A percentile compares a stretch with the other conserved stretches of the same genome.
Evolutionary conservation across 2,888 invertebrate species (phyloP).

Genomic region (Athrips mouffetella): DNA sequence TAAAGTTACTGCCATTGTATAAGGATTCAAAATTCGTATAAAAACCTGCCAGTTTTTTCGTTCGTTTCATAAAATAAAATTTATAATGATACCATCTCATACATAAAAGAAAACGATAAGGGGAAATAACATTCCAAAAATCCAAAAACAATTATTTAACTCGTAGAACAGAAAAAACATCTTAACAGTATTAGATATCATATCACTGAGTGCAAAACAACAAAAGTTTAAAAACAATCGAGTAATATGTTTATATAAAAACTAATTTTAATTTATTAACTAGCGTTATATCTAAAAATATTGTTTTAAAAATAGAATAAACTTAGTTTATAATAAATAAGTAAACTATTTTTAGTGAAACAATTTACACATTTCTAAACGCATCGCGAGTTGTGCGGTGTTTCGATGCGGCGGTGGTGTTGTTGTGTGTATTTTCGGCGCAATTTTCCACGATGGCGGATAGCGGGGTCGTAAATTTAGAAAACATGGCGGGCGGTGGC

Average conservation of each 20-base stretch:
- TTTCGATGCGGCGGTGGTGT: constrained; percentile 35
- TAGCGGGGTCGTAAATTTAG: constrained; percentile 33
- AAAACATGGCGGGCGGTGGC: constrained; percentile 17
- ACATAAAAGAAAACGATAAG: constrained; percentile 33
- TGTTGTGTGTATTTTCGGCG: constrained; percentile 41
- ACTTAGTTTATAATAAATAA: constrained; percentile 13
- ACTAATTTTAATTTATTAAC: constrained; percentile 18
- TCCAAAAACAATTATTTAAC: constrained; percentile 17
- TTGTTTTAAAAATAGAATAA: constrained; percentile 13
- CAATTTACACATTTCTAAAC: constrained; percentile 36
- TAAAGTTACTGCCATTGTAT: constrained; percentile 38
- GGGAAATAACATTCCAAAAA: constrained; percentile 47
- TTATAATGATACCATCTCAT: constrained; percentile 50
- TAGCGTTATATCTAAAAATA: constrained; percentile 19
- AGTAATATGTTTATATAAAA: constrained; percentile 11
- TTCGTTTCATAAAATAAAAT: constrained; percentile 39
- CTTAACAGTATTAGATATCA: constrained; percentile 13
- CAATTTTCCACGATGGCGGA: constrained; percentile 32
- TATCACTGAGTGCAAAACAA: constrained; percentile 18
- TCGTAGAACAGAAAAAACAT: constrained; percentile 16
- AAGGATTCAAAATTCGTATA: constrained; percentile 28
- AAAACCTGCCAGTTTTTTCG: constrained; percentile 39
- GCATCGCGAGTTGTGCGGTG: constrained; percentile 36
- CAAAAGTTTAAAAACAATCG: constrained; percentile 14
- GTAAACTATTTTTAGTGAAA: constrained; percentile 26